Conservation (phyloP, 2,113 vertebrate genomes). For the Tapirus terrestris region DNA sequence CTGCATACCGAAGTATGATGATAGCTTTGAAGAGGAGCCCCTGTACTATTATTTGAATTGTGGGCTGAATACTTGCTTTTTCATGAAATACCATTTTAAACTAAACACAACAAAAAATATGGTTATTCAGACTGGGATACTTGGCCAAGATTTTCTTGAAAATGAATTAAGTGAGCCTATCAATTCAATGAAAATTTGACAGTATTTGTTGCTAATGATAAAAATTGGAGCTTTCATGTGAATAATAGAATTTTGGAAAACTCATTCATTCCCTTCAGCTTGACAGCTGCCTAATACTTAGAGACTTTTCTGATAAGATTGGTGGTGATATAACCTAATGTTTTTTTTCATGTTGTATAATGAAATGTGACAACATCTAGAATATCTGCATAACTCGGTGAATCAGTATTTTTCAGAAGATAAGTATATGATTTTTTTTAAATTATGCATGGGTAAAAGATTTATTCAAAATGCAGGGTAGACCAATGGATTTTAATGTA, state of each 20-base stretch:
- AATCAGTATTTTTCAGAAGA: constrained; percentile 15
- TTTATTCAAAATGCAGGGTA: neutral
- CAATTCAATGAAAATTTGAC: constrained; percentile 12
- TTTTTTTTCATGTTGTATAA: neutral
- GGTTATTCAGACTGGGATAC: neutral
- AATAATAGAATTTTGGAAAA: constrained; percentile 22
- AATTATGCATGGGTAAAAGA: neutral
- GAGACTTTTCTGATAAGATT: constrained; percentile 25
- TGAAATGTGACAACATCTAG: neutral
- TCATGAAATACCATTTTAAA: neutral
- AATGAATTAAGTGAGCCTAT: neutral
- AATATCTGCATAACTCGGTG: neutral
- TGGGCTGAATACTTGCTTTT: neutral
- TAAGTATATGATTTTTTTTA: neutral
- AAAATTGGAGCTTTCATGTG: constrained; percentile 4
- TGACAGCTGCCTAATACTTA: neutral
- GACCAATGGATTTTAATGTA: neutral
- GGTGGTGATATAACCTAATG: neutral
- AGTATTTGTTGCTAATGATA: neutral
- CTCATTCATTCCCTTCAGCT: neutral
- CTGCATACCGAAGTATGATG: neutral
- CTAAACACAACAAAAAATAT: neutral
- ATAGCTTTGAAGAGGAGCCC: neutral
- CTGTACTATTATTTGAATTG: neutral
- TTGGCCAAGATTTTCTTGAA: constrained; percentile 31